Evolutionary conservation across 2,113 vertebrate genomes (phyloP), one percentile per base, ranked within the genome.

Genomic region (Paralichthys olivaceus): DNA sequence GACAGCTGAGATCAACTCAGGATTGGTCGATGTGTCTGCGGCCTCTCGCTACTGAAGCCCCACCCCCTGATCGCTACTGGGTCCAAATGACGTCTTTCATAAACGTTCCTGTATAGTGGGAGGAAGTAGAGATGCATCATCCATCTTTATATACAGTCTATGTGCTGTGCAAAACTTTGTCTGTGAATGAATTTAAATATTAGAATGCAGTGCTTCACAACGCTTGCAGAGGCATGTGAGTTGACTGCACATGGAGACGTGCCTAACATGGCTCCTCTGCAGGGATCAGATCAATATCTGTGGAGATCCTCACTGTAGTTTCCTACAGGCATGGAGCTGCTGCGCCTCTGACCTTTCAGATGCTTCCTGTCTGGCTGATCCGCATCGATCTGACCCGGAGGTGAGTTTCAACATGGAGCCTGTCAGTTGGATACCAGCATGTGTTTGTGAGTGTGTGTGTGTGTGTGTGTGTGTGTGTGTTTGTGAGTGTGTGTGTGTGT

Each of bases 371-470:
- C 60, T 53, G 66, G 8, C 64, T 62, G 72, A 56, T 59, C 53
- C 69, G 26, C 72, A 89, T 85, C 63, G 80, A 88, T 89, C 53
- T 62, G 70, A 80, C 78, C 83, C 20, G 20, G 56, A 66, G 69
- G 47, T 60, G 37, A 55, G 51, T 22, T 79, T 66, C 49, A 28
- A 29, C 34, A 43, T 7, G 0, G 6, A 45, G 54, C 23, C 72
- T 54, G 67, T 70, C 40, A 32, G 64, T 25, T 15, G n/a, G 60
- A 62, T 43, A 17, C 34, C 60, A 23, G 22, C 6, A 19, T 23
- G 29, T 34, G 7, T 32, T 11, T 29, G 8, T 0, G 22, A 23
- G 34, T 13, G 26, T 47, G 13, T 17, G 4, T 14, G 37, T 47
- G 26, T 65, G 22, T 59, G 7, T 40, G 19, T 29, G 7, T 0